phyloP scores from a whole-genome alignment of 2,797 vertebrate species.

The Sylvilagus floridanus region DNA sequence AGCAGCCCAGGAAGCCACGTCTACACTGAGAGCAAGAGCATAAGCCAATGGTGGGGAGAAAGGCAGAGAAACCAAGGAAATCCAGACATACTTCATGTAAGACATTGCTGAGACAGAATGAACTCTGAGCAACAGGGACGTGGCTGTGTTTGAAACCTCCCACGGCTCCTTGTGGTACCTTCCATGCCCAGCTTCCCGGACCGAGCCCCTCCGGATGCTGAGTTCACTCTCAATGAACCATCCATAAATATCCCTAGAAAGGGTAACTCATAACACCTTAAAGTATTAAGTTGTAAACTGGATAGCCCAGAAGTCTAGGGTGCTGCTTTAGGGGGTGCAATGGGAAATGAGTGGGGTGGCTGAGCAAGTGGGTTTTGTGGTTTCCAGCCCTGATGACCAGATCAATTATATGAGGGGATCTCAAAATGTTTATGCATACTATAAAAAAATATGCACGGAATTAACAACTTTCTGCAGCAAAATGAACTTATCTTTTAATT shows the following conservation, averaged over 20 bases:
- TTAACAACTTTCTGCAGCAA: too few species aligned
- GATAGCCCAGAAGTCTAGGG: neutral
- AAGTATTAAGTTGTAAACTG: neutral
- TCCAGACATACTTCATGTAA: conserved; percentile 2
- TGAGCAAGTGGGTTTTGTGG: neutral
- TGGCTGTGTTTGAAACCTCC: neutral
- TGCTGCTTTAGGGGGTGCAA: neutral
- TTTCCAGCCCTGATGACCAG: neutral
- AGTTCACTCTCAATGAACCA: neutral
- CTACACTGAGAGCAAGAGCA: neutral
- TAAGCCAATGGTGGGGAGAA: neutral
- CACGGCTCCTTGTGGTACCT: neutral
- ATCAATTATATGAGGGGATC: neutral
- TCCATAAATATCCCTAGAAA: neutral
- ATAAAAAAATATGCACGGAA: too few species aligned
- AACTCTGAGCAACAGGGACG: neutral
- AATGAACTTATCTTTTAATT: too few species aligned
- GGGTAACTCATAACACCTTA: neutral
- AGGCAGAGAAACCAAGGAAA: conserved; percentile 11
- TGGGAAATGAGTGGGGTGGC: neutral
- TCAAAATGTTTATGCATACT: too few species aligned
- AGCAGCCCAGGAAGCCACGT: neutral
- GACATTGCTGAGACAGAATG: neutral
- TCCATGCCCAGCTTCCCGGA: neutral
- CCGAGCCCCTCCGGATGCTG: neutral